Evolutionary conservation across 2,888 invertebrate genomes (phyloP).

Genomic region (Adelphocoris suturalis): DNA sequence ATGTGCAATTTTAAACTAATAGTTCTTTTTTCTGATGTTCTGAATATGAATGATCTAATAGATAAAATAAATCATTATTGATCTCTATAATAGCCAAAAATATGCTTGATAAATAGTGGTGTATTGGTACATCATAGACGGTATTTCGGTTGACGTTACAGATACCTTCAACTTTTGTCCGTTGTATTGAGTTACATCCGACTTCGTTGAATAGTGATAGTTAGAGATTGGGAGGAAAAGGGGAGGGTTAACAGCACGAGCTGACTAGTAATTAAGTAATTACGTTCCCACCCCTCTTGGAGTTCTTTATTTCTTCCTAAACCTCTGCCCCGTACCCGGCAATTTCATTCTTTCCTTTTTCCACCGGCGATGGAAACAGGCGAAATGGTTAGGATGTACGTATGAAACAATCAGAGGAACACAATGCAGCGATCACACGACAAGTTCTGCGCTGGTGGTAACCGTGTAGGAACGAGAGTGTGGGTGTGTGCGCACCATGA

Average conservation of each 20-base stretch:
- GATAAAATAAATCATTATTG: no score
- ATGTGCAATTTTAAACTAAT: no score
- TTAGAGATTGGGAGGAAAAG: not conserved
- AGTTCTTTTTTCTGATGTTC: no score
- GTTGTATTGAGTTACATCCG: conserved; percentile 24
- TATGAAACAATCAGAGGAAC: conserved; percentile 15
- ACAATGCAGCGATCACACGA: conserved; percentile 19
- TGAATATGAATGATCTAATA: no score
- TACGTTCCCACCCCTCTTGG: conserved; percentile 23
- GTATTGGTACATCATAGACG: no score
- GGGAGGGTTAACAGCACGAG: conserved; percentile 15
- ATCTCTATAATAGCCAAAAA: no score
- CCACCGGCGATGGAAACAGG: not conserved
- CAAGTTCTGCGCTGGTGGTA: not conserved
- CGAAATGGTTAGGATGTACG: not conserved
- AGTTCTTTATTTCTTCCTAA: conserved; percentile 36
- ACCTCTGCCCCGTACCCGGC: conserved; percentile 22
- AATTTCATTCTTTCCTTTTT: conserved; percentile 6
- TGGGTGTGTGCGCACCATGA: not conserved
- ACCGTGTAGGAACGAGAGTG: not conserved
- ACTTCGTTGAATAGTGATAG: conserved; percentile 39
- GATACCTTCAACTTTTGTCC: not conserved
- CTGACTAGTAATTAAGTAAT: conserved; percentile 39
- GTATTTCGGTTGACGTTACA: not conserved
- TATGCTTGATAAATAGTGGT: no score